Percentiles rank a stretch among this genome's conserved stretches.
These are phyloP conservation scores for Paradisaea rubra DNA, from an alignment of 2,113 vertebrate genomes.

Conservation along the genomic window DNA sequence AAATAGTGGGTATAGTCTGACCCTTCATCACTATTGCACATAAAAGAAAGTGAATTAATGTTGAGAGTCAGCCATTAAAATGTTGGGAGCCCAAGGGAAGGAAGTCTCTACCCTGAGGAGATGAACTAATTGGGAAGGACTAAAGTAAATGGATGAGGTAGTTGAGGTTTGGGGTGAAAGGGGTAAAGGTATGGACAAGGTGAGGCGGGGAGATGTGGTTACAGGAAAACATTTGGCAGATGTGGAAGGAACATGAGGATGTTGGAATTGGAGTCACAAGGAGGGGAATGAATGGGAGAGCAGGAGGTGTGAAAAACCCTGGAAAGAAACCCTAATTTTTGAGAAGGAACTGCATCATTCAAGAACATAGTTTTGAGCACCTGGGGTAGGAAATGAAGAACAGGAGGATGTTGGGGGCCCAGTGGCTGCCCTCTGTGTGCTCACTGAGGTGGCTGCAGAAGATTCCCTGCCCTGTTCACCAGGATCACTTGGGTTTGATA, in stretches of 20 bases:
- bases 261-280: background rate
- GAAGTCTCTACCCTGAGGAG: background rate
- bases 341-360: background rate
- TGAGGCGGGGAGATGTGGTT: background rate
- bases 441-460: background rate
- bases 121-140: background rate
- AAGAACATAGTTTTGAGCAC: background rate
- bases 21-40: background rate
- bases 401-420: background rate
- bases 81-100: background rate
- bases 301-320: background rate
- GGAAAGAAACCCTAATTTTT: background rate
- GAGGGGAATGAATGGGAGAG: background rate
- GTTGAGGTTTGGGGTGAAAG: background rate
- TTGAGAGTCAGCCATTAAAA: background rate
- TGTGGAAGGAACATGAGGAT: background rate
- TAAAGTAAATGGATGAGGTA: background rate
- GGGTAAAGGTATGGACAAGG: background rate
- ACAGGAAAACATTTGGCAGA: background rate
- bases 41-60: slow-evolving; percentile 14
- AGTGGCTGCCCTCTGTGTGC: background rate
- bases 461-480: background rate
- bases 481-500: background rate
- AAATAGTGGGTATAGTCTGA: background rate
- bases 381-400: background rate